Conservation (phyloP, 1,140 invertebrate genomes). For the Lamellibrachia luymesi region DNA sequence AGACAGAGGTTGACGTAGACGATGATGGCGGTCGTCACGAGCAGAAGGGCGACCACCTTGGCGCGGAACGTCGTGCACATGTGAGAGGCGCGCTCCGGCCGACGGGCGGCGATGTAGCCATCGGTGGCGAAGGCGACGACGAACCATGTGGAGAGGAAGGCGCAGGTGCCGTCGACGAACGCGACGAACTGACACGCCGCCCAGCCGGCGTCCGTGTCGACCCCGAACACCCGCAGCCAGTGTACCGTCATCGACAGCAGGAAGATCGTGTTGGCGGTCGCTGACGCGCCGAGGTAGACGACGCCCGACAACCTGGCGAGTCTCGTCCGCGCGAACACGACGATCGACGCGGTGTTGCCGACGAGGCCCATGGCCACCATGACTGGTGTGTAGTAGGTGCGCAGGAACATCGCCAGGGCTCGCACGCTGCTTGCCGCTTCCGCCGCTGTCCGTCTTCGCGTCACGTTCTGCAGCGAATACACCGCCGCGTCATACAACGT, state of each 20-base stretch:
- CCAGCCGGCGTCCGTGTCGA: background rate
- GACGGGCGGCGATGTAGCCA: conserved; percentile 30
- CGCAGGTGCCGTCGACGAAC: conserved; percentile 11
- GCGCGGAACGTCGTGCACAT: conserved; percentile 32
- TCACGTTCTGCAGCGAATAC: background rate
- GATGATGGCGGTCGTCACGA: conserved; percentile 17
- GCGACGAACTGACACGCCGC: conserved; percentile 18
- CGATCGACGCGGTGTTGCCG: background rate
- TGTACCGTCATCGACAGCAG: background rate
- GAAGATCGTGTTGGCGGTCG: conserved; percentile 15
- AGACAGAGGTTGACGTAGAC: conserved; percentile 23
- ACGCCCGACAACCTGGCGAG: background rate
- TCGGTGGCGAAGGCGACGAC: conserved; percentile 32
- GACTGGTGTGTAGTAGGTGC: conserved; percentile 7
- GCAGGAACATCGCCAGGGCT: background rate
- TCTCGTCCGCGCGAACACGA: background rate
- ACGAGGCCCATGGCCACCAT: background rate
- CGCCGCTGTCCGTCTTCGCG: background rate
- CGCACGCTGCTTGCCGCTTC: background rate
- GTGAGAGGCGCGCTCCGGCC: conserved; percentile 23
- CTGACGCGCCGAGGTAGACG: conserved; percentile 4
- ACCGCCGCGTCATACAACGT: background rate
- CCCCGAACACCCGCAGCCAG: conserved; percentile 17
- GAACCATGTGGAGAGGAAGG: conserved; percentile 27
- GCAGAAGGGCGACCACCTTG: background rate